Conservation (phyloP, 2,113 vertebrate species). For the Carassius gibelio region DNA sequence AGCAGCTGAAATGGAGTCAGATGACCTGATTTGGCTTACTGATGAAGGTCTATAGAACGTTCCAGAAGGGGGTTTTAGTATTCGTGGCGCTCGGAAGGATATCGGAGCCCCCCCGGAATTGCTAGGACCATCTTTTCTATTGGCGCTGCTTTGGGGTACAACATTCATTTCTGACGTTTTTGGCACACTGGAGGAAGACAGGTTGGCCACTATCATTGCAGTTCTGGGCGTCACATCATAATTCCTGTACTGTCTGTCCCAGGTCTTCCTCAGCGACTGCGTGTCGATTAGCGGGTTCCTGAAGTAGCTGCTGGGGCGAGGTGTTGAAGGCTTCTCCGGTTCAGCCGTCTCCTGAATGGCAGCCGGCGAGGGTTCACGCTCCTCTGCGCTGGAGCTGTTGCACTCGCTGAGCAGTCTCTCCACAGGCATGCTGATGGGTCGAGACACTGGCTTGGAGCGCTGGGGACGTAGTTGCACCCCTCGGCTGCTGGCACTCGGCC, state of each 20-base stretch:
- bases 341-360: conserved; percentile 81
- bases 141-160: conserved; percentile 70
- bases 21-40: conserved; percentile 65
- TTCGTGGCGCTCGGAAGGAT: conserved; percentile 83
- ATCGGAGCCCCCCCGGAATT: conserved; percentile 65
- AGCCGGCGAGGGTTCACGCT: conserved; percentile 69
- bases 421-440: conserved; percentile 89
- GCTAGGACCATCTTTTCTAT: conserved; percentile 60
- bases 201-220: conserved; percentile 80
- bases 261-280: conserved; percentile 79
- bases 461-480: conserved; percentile 78
- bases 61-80: conserved; percentile 88
- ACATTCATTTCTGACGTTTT: conserved; percentile 58
- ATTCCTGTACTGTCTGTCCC: conserved; percentile 87
- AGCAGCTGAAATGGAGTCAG: conserved; percentile 59
- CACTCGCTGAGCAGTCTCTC: conserved; percentile 81
- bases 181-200: conserved; percentile 71
- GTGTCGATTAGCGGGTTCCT: conserved; percentile 83
- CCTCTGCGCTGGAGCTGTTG: conserved; percentile 74
- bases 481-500: conserved; percentile 68
- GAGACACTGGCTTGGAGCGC: conserved; percentile 71
- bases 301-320: conserved; percentile 75
- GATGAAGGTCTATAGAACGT: conserved; percentile 91
- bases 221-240: conserved; percentile 84
- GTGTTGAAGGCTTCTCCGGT: conserved; percentile 68